Evolutionary conservation across 2,113 vertebrate genomes (phyloP).

Genomic region (Ophthalmotilapia sp.): DNA sequence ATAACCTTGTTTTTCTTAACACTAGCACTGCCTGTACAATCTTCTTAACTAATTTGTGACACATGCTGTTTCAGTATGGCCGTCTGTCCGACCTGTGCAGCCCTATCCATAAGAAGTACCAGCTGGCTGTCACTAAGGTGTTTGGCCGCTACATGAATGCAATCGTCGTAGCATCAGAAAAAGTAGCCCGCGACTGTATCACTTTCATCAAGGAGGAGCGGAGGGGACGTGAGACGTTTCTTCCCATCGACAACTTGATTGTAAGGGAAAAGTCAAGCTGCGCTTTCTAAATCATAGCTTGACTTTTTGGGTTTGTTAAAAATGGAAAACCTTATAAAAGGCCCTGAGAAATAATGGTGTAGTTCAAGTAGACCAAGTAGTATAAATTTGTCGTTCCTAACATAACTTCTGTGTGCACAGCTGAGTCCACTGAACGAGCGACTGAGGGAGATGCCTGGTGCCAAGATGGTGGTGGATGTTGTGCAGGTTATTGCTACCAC

Average conservation of each 20-base stretch:
- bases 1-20: background rate
- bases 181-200: slow-evolving; percentile 86
- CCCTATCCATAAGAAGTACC: slow-evolving; percentile 93
- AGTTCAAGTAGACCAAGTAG: background rate
- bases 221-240: slow-evolving; percentile 88
- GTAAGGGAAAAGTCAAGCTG: slow-evolving; percentile 65
- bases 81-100: slow-evolving; percentile 87
- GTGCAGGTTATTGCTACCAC: slow-evolving; percentile 69
- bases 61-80: slow-evolving; percentile 76
- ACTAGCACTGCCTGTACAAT: background rate
- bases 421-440: slow-evolving; percentile 84
- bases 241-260: slow-evolving; percentile 87
- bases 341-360: background rate
- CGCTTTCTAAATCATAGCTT: background rate
- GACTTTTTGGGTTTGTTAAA: background rate
- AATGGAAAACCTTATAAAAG: background rate
- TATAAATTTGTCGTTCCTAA: background rate
- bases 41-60: background rate
- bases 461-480: slow-evolving; percentile 89
- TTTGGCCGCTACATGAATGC: slow-evolving; percentile 84
- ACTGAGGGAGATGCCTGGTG: slow-evolving; percentile 81
- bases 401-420: slow-evolving; percentile 54
- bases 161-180: slow-evolving; percentile 86
- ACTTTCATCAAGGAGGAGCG: slow-evolving; percentile 82
- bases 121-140: slow-evolving; percentile 89